A percentile compares a stretch with the other conserved stretches of the same genome.
Conservation (phyloP, 2,113 vertebrate genomes). For the Poeciliopsis prolifica region DNA sequence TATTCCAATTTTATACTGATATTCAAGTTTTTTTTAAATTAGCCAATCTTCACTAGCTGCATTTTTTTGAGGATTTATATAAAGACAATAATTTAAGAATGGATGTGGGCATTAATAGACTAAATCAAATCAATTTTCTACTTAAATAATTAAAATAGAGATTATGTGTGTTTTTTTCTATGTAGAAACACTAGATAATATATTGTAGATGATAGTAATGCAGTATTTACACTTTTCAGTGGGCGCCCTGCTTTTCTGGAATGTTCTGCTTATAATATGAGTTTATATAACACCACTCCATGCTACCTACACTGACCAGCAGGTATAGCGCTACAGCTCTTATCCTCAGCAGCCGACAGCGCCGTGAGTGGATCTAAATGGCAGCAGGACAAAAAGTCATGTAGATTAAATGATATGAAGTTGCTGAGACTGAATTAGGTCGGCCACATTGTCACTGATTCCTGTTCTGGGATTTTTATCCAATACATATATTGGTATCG, state of each 20-base stretch:
- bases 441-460: no score
- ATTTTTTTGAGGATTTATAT: no score
- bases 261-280: constrained; percentile 10
- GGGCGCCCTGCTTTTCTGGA: not conserved
- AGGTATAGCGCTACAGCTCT: constrained; percentile 28
- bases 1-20: no score
- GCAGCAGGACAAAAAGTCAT: constrained; percentile 7
- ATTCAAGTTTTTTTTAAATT: no score
- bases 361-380: constrained; percentile 10
- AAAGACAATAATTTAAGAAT: no score
- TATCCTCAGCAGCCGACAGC: constrained; percentile 15
- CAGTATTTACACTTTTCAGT: constrained; percentile 2
- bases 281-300: constrained; percentile 45
- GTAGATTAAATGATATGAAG: no score
- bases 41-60: no score
- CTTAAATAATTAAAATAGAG: not conserved
- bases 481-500: no score
- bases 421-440: no score
- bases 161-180: not conserved
- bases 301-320: constrained; percentile 44
- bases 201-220: not conserved
- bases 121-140: not conserved
- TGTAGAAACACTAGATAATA: no score
- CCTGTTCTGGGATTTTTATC: no score
- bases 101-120: no score